Evolutionary conservation across 1,140 invertebrate genomes (phyloP).

Genomic region (Ectropis grisescens): DNA sequence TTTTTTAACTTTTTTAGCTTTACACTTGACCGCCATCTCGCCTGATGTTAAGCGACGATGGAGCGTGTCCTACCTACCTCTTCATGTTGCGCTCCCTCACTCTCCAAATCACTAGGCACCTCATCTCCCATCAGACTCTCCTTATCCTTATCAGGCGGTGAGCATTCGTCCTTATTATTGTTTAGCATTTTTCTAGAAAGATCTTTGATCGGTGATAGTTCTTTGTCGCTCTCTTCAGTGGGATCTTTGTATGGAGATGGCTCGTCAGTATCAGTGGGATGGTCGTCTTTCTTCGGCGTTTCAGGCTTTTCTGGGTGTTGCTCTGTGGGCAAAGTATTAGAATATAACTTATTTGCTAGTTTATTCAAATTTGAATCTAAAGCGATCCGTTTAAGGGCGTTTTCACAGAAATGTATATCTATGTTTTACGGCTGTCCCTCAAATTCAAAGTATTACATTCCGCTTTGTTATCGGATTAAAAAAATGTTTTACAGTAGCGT

Average conservation of each 20-base stretch:
- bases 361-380: too few relatives aligned
- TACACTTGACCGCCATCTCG: too few relatives aligned
- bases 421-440: too few relatives aligned
- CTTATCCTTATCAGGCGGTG: conserved; percentile 48
- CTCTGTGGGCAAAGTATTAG: conserved; percentile 20
- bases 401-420: too few relatives aligned
- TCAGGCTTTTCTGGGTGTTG: conserved; percentile 30
- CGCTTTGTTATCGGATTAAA: too few relatives aligned
- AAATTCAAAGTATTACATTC: too few relatives aligned
- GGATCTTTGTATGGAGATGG: conserved; percentile 59
- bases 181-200: conserved; percentile 47
- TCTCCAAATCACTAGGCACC: conserved; percentile 83
- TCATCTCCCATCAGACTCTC: conserved; percentile 62
- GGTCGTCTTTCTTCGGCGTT: conserved; percentile 42
- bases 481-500: too few relatives aligned
- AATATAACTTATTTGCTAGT: too few relatives aligned
- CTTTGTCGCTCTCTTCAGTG: conserved; percentile 46
- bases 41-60: too few relatives aligned
- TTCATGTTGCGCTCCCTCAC: conserved; percentile 86
- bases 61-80: too few relatives aligned
- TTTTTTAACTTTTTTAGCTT: too few relatives aligned
- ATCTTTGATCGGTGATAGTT: conserved; percentile 58
- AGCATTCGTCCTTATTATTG: conserved; percentile 60
- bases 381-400: too few relatives aligned
- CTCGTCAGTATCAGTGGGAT: conserved; percentile 35